Base-by-base conservation (phyloP, 2,113 vertebrate species). In the Cnemophilus loriae region DNA sequence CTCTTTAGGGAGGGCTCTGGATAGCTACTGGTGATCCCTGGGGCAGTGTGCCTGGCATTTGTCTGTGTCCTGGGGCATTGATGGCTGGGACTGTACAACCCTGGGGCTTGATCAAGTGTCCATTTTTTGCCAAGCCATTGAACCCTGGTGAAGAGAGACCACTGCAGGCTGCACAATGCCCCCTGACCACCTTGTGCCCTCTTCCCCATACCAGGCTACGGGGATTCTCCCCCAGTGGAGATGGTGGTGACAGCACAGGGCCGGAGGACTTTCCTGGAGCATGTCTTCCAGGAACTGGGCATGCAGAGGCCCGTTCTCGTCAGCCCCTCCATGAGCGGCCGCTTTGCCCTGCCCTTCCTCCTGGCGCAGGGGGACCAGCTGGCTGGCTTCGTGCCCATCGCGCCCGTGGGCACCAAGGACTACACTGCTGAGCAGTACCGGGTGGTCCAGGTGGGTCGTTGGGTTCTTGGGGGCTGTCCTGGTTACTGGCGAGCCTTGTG, bases 271-370 rank as follows among this genome's bases (percentile, higher is more conserved):
- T 98, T 99, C 49, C 97, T 99, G 60, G 97, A 97, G 27, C 97
- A 44, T 9, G 97, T 98, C 84, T 97, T 99, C 81, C 98, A 96
- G 91, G 97, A 98, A 30, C 95, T 99, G 97, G 93, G 97, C 16
- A 95, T 99, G 47, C 96, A 64, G 59, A 97, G 97, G 11, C 97
- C 98, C 0, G 98, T 99, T 65, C 96, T 99, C 8, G 47, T 99
- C 96, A 99, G 99, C 95, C 99, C 99, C 2, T 99, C 99, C 4
- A 98, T 99, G 98, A 99, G 99, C 0, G 99, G 99, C 47, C 98
- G 96, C 88, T 99, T 99, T 84, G 98, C 99, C 53, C 93, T 99
- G 87, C 99, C 99, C 14, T 99, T 99, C 94, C 98, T 99, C 61
- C 97, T 99, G 97, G 98, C 91, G 12, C 97, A 96, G 30, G 98